Evolutionary conservation across 2,797 vertebrate genomes (phyloP).

Genomic region (Poecilia wingei): DNA sequence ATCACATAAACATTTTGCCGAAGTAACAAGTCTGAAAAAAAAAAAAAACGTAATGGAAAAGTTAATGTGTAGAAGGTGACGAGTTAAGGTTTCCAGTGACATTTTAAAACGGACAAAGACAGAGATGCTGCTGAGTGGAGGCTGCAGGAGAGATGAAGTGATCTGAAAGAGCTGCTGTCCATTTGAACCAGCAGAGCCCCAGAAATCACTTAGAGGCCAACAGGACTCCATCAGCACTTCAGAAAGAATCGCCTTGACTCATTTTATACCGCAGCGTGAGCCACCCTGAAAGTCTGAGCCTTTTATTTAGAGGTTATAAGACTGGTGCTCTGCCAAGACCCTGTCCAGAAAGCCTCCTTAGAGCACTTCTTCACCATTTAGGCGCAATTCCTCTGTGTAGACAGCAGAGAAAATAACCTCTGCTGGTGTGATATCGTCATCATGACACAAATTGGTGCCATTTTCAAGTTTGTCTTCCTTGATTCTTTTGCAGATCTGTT

Average conservation of each 20-base stretch:
- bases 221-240: constrained; percentile 25
- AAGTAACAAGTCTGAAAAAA: not conserved
- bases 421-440: not conserved
- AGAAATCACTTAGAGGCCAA: constrained; percentile 32
- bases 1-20: not conserved
- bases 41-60: not conserved
- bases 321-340: not conserved
- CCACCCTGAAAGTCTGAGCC: constrained; percentile 13
- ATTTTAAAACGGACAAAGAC: not conserved
- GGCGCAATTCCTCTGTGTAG: not conserved
- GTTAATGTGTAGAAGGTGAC: not conserved
- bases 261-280: constrained; percentile 17
- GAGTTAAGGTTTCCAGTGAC: constrained; percentile 3
- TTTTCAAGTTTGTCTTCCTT: not conserved
- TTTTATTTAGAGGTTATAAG: constrained; percentile 12
- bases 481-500: not conserved
- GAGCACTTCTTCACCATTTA: not conserved
- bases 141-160: constrained; percentile 22
- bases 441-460: not conserved
- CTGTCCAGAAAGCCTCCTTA: constrained; percentile 1
- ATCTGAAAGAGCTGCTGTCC: constrained; percentile 20
- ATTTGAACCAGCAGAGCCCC: constrained; percentile 32
- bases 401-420: not conserved
- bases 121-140: not conserved
- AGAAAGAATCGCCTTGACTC: constrained; percentile 8